A percentile compares a stretch with the other conserved stretches of the same genome.
These are phyloP conservation scores for Apodemia hepburni DNA, from an alignment of 2,888 invertebrate genomes.

Conservation along the genomic window DNA sequence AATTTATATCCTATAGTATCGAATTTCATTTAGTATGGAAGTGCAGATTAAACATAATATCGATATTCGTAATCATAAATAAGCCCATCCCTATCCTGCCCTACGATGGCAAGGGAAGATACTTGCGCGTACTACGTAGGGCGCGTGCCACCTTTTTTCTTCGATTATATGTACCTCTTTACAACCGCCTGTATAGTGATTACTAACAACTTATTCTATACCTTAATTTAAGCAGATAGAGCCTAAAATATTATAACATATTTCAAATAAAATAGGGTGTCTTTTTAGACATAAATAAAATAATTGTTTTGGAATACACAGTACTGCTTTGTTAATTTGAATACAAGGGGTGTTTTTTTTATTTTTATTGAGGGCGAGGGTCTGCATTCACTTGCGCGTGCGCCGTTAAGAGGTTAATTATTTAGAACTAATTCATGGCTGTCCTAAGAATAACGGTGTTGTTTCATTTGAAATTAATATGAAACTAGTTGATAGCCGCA, in stretches of 20 bases:
- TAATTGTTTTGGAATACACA: conserved; percentile 67
- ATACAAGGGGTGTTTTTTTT: conserved; percentile 58
- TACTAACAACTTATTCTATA: conserved; percentile 26
- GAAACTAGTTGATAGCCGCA: no score
- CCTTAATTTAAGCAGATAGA: conserved; percentile 20
- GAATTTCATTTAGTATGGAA: no score
- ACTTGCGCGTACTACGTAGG: conserved; percentile 59
- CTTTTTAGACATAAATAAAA: conserved; percentile 52
- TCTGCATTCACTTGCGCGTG: conserved; percentile 59
- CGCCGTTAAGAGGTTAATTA: conserved; percentile 73
- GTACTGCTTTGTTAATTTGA: conserved; percentile 79
- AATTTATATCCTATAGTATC: no score
- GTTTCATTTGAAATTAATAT: no score
- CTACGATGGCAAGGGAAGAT: conserved; percentile 71
- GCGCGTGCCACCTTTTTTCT: conserved; percentile 78
- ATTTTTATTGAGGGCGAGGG: conserved; percentile 47
- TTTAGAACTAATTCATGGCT: conserved; percentile 73
- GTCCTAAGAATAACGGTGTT: conserved; percentile 55
- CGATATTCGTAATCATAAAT: conserved; percentile 8
- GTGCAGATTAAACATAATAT: not conserved
- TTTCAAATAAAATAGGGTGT: conserved; percentile 36
- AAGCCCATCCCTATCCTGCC: conserved; percentile 48
- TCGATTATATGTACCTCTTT: conserved; percentile 60
- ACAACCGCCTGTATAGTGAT: conserved; percentile 40
- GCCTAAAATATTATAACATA: conserved; percentile 22